Evolutionary conservation across 2,797 vertebrate species (phyloP).

Genomic region (Periparus ater): DNA sequence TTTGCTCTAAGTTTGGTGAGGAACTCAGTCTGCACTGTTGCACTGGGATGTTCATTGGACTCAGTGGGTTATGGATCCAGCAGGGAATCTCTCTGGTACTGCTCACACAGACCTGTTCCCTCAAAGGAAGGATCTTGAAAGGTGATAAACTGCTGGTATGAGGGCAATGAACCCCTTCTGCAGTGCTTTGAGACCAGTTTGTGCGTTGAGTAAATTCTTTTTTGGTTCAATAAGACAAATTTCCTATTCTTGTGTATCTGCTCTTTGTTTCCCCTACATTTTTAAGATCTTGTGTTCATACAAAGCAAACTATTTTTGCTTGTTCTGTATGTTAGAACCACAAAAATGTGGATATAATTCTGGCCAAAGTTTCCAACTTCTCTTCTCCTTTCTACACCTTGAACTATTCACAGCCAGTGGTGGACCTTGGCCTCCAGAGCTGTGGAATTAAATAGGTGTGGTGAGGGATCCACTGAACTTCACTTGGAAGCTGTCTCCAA

Average conservation of each 20-base stretch:
- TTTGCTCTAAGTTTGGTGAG: neutral
- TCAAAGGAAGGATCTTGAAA: neutral
- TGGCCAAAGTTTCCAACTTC: neutral
- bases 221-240: neutral
- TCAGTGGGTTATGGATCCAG: neutral
- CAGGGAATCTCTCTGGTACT: neutral
- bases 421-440: neutral
- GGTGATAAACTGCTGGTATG: neutral
- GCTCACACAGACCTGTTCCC: neutral
- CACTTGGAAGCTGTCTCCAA: neutral
- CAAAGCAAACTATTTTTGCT: neutral
- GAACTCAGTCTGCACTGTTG: neutral
- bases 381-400: neutral
- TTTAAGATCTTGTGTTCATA: neutral
- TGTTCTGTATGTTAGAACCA: neutral
- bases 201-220: neutral
- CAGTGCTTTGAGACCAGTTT: neutral
- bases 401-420: neutral
- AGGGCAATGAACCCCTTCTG: neutral
- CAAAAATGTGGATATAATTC: neutral
- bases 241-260: neutral
- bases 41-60: fast-evolving
- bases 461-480: neutral
- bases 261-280: neutral
- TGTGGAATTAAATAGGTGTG: neutral